Percentiles rank a stretch among this genome's conserved stretches.
phyloP scores from a whole-genome alignment of 2,888 invertebrate genomes.

The Pediacus dermestoides region DNA sequence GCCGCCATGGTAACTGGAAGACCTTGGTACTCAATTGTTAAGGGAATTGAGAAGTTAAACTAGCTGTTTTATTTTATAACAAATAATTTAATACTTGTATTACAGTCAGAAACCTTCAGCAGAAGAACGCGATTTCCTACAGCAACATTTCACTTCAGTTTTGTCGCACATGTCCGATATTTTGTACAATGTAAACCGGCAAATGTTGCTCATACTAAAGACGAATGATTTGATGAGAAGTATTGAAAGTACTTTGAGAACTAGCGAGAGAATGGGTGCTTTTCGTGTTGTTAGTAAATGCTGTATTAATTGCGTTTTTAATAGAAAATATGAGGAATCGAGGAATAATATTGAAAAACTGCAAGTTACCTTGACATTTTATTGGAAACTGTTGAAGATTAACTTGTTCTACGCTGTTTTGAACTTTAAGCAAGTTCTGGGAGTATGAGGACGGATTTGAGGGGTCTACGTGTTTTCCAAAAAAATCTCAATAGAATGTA shows the following conservation, averaged over 20 bases:
- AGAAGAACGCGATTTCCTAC: constrained; percentile 60
- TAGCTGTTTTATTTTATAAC: background rate
- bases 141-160: constrained; percentile 70
- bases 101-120: constrained; percentile 24
- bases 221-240: constrained; percentile 94
- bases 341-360: constrained; percentile 46
- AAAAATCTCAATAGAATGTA: too few relatives aligned
- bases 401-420: constrained; percentile 43
- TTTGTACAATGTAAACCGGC: constrained; percentile 85
- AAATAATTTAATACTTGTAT: constrained; percentile 3
- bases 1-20: constrained; percentile 95
- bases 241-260: constrained; percentile 78
- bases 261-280: constrained; percentile 75
- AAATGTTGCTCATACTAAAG: constrained; percentile 90
- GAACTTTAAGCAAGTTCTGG: constrained; percentile 29
- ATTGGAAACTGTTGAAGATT: constrained; percentile 46
- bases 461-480: too few relatives aligned
- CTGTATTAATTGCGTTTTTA: constrained; percentile 75
- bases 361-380: constrained; percentile 50
- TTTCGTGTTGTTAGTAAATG: constrained; percentile 88
- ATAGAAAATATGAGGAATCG: constrained; percentile 52
- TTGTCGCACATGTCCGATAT: constrained; percentile 83
- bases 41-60: constrained; percentile 71
- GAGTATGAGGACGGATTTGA: too few relatives aligned
- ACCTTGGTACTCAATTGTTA: constrained; percentile 85